These are phyloP conservation scores for Oreochromis niloticus DNA, from an alignment of 2,113 vertebrate genomes.

Conservation along the genomic window DNA sequence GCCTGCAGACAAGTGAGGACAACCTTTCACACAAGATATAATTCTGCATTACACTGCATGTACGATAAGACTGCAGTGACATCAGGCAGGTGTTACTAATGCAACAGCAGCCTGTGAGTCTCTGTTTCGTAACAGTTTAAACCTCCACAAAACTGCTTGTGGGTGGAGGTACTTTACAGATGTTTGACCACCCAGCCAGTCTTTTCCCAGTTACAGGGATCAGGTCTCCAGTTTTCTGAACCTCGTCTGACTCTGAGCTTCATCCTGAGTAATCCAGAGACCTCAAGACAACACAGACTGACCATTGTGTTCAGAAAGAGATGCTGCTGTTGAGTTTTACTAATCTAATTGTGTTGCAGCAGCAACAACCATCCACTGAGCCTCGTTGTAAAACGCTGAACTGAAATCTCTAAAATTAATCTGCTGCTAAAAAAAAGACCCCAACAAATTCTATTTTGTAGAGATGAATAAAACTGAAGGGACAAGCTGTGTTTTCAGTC, in stretches of 20 bases:
- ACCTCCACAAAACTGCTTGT: neutral
- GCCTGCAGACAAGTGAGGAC: neutral
- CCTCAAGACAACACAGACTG: neutral
- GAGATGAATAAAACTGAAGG: neutral
- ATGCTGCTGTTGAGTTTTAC: neutral
- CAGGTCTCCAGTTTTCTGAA: neutral
- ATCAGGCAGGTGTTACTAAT: neutral
- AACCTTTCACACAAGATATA: neutral
- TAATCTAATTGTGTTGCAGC: neutral
- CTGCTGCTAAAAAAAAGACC: neutral
- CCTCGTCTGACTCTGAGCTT: neutral
- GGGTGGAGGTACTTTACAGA: neutral
- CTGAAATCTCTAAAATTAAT: neutral
- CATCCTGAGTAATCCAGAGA: neutral
- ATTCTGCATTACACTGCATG: neutral
- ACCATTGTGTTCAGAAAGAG: neutral
- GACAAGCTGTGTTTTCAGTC: accelerated
- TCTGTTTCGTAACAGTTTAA: neutral
- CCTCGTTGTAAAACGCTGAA: neutral
- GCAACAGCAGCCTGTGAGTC: neutral
- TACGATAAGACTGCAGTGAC: neutral
- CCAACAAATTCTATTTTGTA: neutral
- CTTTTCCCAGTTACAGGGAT: accelerated
- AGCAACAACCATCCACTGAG: neutral
- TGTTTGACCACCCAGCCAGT: neutral